These are phyloP conservation scores for Cataglyphis livida DNA, from an alignment of 2,888 invertebrate species.

Conservation along the genomic window DNA sequence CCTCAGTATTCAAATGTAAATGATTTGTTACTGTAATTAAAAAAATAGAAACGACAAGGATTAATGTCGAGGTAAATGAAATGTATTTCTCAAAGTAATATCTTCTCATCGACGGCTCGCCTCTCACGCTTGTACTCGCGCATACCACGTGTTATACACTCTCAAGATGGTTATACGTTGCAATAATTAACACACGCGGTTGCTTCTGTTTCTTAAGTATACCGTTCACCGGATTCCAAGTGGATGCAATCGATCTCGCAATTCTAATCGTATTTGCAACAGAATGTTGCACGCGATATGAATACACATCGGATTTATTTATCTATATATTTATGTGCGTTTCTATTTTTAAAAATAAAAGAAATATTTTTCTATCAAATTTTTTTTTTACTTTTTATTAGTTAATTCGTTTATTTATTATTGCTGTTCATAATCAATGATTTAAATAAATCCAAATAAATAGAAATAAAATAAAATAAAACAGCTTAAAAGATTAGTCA, in stretches of 20 bases:
- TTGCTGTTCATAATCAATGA: neutral
- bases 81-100: neutral
- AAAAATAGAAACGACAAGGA: neutral
- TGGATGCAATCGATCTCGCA: constrained; percentile 66
- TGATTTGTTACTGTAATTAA: neutral
- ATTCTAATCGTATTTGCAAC: constrained; percentile 41
- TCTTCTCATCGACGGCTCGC: neutral
- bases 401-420: neutral
- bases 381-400: neutral
- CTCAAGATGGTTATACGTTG: constrained; percentile 19
- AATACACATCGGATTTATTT: neutral
- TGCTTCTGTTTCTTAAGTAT: constrained; percentile 65
- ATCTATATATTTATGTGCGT: neutral
- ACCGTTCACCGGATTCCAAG: constrained; percentile 76
- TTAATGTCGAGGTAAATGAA: constrained; percentile 10
- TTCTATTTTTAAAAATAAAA: neutral
- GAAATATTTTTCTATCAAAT: neutral
- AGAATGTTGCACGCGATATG: constrained; percentile 15
- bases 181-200: constrained; percentile 65
- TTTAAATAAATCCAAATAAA: neutral
- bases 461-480: too few relatives aligned
- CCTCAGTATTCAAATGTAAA: neutral
- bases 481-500: too few relatives aligned
- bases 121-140: constrained; percentile 29
- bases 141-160: neutral